These are phyloP conservation scores for Blera fallax DNA, from an alignment of 2,888 invertebrate genomes.

Conservation along the genomic window DNA sequence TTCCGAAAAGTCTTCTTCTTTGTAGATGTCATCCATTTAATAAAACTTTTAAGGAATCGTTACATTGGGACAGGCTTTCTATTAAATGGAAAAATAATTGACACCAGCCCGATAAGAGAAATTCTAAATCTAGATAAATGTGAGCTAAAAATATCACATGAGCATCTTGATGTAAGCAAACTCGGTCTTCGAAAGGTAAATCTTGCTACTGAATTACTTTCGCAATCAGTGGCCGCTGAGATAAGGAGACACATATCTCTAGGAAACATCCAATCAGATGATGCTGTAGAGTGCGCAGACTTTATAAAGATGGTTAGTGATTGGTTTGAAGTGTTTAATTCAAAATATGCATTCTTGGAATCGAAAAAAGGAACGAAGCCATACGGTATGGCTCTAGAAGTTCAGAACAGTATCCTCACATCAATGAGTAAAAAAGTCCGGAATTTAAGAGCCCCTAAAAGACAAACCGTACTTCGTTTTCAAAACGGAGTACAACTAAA, in stretches of 20 bases:
- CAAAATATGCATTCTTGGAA: neutral
- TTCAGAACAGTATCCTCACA: constrained; percentile 16
- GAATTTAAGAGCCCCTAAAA: constrained; percentile 27
- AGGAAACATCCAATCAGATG: neutral
- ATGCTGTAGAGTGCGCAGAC: constrained; percentile 58
- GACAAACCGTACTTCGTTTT: constrained; percentile 32
- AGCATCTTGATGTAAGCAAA: constrained; percentile 19
- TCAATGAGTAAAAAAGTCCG: constrained; percentile 33
- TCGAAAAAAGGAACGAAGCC: neutral
- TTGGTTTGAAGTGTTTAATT: constrained; percentile 71
- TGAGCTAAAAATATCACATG: constrained; percentile 7
- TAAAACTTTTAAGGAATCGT: constrained; percentile 70
- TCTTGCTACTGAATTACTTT: constrained; percentile 18
- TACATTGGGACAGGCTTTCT: constrained; percentile 62
- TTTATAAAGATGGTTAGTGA: constrained; percentile 68
- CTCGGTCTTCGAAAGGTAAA: neutral
- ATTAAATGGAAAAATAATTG: constrained; percentile 27
- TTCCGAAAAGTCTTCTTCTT: constrained; percentile 44
- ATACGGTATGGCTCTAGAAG: neutral
- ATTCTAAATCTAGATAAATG: neutral
- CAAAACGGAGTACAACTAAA: constrained; percentile 53
- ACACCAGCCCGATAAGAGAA: constrained; percentile 35
- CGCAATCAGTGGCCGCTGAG: constrained; percentile 7
- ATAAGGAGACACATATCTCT: neutral
- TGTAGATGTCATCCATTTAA: constrained; percentile 41